Percentiles rank a stretch among this genome's conserved stretches.
phyloP scores from a whole-genome alignment of 1,140 invertebrate species.

The Heliconius hermathena region DNA sequence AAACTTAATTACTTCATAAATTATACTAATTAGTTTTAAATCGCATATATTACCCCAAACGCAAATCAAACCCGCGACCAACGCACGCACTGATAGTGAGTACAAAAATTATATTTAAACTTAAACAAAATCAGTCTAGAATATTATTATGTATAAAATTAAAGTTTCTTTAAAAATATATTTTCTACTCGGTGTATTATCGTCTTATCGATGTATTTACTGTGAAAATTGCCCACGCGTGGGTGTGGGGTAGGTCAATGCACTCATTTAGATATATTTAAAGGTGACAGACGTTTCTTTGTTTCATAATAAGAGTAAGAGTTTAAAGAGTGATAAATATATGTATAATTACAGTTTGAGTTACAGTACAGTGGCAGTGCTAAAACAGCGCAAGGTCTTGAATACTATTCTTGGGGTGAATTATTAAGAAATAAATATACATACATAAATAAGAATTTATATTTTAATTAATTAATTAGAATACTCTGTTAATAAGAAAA shows the following conservation, averaged over 20 bases:
- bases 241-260: neutral
- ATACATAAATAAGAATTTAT: too few species aligned
- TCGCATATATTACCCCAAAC: too few species aligned
- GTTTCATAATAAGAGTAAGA: conserved; percentile 9
- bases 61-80: too few species aligned
- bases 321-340: neutral
- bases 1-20: neutral
- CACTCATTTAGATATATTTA: neutral
- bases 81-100: too few species aligned
- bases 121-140: neutral
- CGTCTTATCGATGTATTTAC: neutral
- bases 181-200: neutral
- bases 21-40: too few species aligned
- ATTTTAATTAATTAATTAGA: too few species aligned
- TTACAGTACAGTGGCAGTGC: neutral
- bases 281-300: conserved; percentile 4
- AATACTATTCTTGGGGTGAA: neutral
- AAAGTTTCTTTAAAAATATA: neutral
- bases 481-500: too few species aligned
- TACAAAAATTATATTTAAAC: too few species aligned
- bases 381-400: neutral
- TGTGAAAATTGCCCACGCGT: neutral
- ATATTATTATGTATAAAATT: neutral
- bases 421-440: too few species aligned
- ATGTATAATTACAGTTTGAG: neutral